These are phyloP conservation scores for Sweltsa coloradensis DNA, from an alignment of 1,140 invertebrate species.

Conservation along the genomic window DNA sequence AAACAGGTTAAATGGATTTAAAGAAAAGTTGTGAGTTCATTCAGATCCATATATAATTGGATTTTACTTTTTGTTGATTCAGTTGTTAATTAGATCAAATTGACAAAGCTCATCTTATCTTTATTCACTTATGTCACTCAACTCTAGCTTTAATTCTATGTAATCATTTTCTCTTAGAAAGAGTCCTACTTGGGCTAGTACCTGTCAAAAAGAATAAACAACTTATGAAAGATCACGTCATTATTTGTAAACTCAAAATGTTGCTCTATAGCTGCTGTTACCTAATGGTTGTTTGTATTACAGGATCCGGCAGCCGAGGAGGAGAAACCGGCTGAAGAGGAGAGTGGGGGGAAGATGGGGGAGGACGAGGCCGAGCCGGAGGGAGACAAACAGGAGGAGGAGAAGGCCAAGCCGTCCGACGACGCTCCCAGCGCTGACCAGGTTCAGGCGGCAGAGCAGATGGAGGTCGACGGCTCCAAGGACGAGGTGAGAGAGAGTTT, in stretches of 20 bases:
- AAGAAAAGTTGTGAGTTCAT: no score
- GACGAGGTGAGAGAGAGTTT: no score
- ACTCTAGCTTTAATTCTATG: conserved; percentile 1
- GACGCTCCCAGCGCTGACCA: conserved; percentile 21
- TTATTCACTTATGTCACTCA: background rate
- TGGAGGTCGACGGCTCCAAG: conserved; percentile 10
- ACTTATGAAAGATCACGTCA: background rate
- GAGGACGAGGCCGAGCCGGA: background rate
- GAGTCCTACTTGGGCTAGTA: background rate
- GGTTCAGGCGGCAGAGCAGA: conserved; percentile 35
- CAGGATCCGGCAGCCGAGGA: background rate
- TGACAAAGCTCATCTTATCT: no score
- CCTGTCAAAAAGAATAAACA: background rate
- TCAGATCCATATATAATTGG: no score
- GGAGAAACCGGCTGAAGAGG: background rate
- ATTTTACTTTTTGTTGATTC: no score
- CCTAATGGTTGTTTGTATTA: no score
- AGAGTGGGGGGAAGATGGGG: background rate
- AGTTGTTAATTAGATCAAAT: no score
- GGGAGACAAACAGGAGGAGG: conserved; percentile 21
- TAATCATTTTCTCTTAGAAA: background rate
- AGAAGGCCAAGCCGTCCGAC: conserved; percentile 3
- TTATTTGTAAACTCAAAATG: background rate
- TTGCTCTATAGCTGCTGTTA: no score
- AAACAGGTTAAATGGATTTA: no score